Percentiles rank a stretch among this genome's conserved stretches.
These are phyloP conservation scores for Ibidorhyncha struthersii DNA, from an alignment of 2,113 vertebrate genomes.

Conservation along the genomic window DNA sequence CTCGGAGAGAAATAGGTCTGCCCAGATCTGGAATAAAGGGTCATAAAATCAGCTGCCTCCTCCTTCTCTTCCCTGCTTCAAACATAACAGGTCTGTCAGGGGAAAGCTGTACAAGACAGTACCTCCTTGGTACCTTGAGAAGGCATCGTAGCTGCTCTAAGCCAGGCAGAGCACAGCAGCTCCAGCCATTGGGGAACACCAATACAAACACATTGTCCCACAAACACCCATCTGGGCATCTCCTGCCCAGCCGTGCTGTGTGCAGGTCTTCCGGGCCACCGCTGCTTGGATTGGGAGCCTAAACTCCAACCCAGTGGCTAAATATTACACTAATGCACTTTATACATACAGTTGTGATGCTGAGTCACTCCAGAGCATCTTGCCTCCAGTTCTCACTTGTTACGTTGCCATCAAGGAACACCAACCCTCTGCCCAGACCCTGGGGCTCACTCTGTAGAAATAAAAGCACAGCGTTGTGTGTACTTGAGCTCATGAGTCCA, in stretches of 20 bases:
- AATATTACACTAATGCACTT: background rate
- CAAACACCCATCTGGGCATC: background rate
- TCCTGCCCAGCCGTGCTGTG: background rate
- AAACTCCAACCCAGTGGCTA: background rate
- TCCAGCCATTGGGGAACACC: background rate
- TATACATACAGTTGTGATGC: accelerated
- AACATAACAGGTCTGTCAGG: too few relatives aligned
- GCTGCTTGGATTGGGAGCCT: background rate
- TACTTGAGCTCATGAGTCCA: background rate
- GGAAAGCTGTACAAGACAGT: background rate
- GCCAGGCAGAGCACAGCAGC: background rate
- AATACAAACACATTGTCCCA: background rate
- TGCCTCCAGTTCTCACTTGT: background rate
- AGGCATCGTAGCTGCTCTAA: background rate
- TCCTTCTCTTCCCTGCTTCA: background rate
- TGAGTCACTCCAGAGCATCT: background rate
- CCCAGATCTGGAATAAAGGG: background rate
- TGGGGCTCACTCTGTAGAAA: background rate
- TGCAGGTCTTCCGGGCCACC: background rate
- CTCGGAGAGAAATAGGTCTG: background rate
- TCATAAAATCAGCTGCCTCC: background rate
- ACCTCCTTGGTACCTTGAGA: background rate
- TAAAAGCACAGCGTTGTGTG: background rate
- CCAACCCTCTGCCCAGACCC: background rate
- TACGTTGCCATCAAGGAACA: background rate